Conservation (phyloP, 2,797 vertebrate genomes). For the Lepilemur ruficaudatus region DNA sequence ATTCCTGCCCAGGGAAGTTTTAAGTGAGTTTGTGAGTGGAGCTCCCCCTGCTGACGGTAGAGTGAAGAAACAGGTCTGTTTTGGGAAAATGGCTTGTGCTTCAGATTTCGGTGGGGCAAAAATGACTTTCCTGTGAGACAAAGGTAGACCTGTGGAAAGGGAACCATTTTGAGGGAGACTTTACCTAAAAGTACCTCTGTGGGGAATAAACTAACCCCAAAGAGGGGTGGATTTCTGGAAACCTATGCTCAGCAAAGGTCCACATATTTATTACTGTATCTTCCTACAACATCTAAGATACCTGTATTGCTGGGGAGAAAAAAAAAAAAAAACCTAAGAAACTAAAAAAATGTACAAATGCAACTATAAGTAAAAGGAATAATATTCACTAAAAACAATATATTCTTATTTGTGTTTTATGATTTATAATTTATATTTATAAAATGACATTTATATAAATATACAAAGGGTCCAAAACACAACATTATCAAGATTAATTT, state of each 20-base stretch:
- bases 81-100: not conserved
- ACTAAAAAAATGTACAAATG: not conserved
- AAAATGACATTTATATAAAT: not conserved
- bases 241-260: not conserved
- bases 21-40: not conserved
- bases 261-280: not conserved
- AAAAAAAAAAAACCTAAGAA: not conserved
- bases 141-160: not conserved
- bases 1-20: not conserved
- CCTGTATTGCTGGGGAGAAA: not conserved
- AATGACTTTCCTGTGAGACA: not conserved
- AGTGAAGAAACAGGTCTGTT: not conserved
- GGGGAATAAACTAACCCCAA: not conserved
- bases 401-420: constrained; percentile 4
- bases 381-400: constrained; percentile 3
- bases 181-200: not conserved
- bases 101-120: not conserved
- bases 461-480: not conserved
- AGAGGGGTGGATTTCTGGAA: not conserved
- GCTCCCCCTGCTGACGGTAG: constrained; percentile 51
- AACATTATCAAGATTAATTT: not conserved
- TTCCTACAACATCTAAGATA: not conserved
- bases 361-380: not conserved
- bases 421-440: not conserved
- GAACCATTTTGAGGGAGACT: not conserved